Evolutionary conservation across 2,888 invertebrate species (phyloP), one percentile per base, ranked within the genome.

Genomic region (Platerodrilus igneus): DNA sequence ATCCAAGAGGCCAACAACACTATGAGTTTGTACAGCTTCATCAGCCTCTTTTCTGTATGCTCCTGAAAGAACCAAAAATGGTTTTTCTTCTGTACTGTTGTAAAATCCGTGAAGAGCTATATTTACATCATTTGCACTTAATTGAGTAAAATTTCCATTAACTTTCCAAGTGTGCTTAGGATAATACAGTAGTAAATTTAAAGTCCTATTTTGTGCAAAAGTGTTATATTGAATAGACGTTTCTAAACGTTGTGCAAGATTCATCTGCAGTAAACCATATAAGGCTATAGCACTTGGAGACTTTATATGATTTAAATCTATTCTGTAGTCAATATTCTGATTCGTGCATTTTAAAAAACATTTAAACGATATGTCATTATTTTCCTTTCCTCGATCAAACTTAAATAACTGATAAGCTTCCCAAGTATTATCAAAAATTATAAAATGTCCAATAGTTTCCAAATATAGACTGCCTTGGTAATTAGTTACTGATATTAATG

Each of bases 331-430:
- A 10, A 55, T 48, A 9, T 41, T 16, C 28, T 47, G 51, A 27
- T 52, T 25, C 8, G 33, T 17, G 16, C 53, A 52, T 8, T 10
- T 37, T 8, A 55, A 37, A 8, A 45, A 43, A 15, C 45, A 47
- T 21, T 41, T 32, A 7, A 55, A 21, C 9, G 44, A 35, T 8
- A 50, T 26, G 9, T 53, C 49, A 1, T 35, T 23, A 5, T 33
- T 18, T 9, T 39, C 35, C 18, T 31, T 35, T 1, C 16, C 15
- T 36, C 20, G 37, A 3, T 20, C 19, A 31, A 46, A 37, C 40
- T 55, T 53, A 7, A 52, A 38, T 13, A 53, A 18, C 25, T 55
- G 53, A 16, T 43, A 37, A 3, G 50, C 46, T 37, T 43, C 22
- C 55, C 53, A 55, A 4, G 34, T 43, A 7, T 44, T 47, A 14